Evolutionary conservation across 64 coral and sea anemone genomes (phyloP), one percentile per base, ranked within the genome.

Genomic region (Hydrozoanthus tunicans): DNA sequence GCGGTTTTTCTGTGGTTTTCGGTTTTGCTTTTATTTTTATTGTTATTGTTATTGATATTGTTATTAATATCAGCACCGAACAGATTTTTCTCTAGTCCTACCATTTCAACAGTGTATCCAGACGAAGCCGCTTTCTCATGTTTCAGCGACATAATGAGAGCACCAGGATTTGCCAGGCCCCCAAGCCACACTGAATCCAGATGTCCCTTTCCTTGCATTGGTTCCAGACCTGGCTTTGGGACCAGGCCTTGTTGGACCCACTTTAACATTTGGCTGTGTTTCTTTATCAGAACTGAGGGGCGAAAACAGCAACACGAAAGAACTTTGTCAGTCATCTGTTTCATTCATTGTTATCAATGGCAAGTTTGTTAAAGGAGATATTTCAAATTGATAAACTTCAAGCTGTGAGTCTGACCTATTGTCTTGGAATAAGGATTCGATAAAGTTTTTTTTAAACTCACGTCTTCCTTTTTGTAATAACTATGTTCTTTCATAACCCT

Each of bases 181-280:
- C 96, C 96, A 75, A 98, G 91, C 96, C 96, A 98, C 64, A 98
- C 89, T 27, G 86, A 86, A 15, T 92, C 91, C 53, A 98, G 88
- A 11, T 59, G 91, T 23, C 91, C 96, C 56, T 94, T 92, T 6
- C 93, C 89, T 7, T 81, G 62, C 6, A 89, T 77, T 14, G 93
- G 81, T 70, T 95, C 96, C 15, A 89, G 26, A 58, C 73, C 91
- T 26, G 81, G 78, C 77, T 93, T 91, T 17, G 91, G 91, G 51
- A 98, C 91, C 77, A 95, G 62, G 15, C 93, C 91, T 68, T 95
- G 89, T 66, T 79, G 79, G 52, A 98, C 77, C 96, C 96, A 98
- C 10, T 53, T 81, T 64, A 25, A 91, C 56, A 98, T 76, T 77
- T 98, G 96, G 43, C 89, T 76, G 81, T 93, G 96, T 55, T 90